Conservation (phyloP, 2,113 vertebrate species). For the Myiozetetes cayanensis region DNA sequence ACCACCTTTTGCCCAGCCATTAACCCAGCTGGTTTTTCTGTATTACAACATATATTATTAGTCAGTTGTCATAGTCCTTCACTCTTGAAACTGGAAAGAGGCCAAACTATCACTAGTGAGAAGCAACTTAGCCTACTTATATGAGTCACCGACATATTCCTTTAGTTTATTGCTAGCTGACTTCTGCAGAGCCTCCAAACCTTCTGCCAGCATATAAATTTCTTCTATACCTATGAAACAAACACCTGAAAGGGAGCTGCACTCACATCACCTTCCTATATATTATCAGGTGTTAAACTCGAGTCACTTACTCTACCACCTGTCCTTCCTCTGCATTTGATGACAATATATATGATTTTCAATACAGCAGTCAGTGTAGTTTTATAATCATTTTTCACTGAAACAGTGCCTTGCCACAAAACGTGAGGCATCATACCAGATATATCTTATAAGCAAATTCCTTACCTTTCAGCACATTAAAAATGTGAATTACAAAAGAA, state of each 20-base stretch:
- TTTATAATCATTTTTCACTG: neutral
- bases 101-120: neutral
- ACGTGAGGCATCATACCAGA: neutral
- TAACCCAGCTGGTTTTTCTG: neutral
- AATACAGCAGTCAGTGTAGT: neutral
- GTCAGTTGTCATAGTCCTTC: neutral
- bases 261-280: neutral
- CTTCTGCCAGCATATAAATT: neutral
- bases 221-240: neutral
- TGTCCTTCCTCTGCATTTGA: neutral
- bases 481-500: neutral
- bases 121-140: neutral
- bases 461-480: neutral
- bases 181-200: neutral
- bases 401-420: neutral
- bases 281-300: neutral
- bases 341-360: neutral
- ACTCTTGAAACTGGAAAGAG: neutral
- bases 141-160: neutral
- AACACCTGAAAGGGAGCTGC: neutral
- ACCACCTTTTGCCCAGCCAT: neutral
- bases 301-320: neutral
- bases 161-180: neutral
- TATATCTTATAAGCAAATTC: neutral
- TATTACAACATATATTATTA: neutral